Percentiles rank a stretch among this genome's conserved stretches.
Conservation (phyloP, 2,113 vertebrate species). For the Zonotrichia leucophrys region DNA sequence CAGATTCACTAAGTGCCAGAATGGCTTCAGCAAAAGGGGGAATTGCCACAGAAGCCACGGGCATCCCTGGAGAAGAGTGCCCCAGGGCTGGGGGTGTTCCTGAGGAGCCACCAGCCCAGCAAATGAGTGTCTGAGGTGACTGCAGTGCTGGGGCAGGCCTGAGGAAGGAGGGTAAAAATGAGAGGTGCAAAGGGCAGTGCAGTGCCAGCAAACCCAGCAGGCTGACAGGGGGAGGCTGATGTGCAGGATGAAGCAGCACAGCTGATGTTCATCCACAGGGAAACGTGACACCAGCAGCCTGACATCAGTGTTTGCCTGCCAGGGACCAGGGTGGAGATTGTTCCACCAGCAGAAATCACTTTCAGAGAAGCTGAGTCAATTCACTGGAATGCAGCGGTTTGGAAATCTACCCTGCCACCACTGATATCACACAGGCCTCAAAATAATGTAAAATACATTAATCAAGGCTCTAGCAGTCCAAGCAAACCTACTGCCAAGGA, state of each 20-base stretch:
- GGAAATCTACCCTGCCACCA: background rate
- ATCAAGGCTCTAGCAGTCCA: background rate
- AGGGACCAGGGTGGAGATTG: background rate
- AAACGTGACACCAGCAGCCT: background rate
- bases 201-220: background rate
- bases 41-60: background rate
- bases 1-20: background rate
- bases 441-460: background rate
- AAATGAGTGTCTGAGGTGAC: background rate
- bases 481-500: background rate
- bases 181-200: background rate
- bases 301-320: background rate
- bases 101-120: background rate
- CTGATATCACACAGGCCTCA: background rate
- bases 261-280: background rate
- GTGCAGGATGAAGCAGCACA: background rate
- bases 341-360: background rate
- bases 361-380: background rate
- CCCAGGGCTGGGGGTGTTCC: background rate
- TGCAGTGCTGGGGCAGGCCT: background rate
- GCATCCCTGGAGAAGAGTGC: background rate
- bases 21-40: background rate
- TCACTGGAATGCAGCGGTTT: background rate
- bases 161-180: background rate
- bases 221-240: background rate